Base-by-base conservation (phyloP, 2,888 invertebrate genomes). In the Thymelicus sylvestris region DNA sequence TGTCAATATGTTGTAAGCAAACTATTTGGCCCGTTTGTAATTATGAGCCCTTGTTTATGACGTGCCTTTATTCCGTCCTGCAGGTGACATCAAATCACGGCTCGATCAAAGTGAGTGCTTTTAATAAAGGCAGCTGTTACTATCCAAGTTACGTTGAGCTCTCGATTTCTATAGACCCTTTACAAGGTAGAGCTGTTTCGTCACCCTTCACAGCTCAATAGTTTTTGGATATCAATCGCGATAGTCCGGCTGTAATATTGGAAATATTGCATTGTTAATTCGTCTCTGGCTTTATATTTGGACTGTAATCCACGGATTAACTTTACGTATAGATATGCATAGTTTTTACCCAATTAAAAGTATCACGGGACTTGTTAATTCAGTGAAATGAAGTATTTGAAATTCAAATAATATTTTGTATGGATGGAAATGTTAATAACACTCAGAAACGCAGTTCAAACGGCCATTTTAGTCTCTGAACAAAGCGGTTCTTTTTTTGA, bases 21-120 rank as follows among this genome's bases (percentile, higher is more conserved):
- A 83, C 80, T 81, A 79, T 78, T 74, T 73, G 71, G 78, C 79
- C 79, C 78, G 78, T 78, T 83, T 83, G 90, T 90, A 90, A 91
- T 91, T 91, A 89, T 85, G 83, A 78, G 78, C 74, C 82, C 72
- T 83, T 82, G 86, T 88, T 83, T 85, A 85, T 82, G 79, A 76
- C 81, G 79, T 5, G 80, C 81, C 87, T 85, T 87, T 91, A 91
- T 91, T 91, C 83, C 85, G 84, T 85, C 86, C 89, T 92, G 91
- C 88, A 90, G 87, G 90, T 92, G 92, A 92, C 92, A 86, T 83
- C 79, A 79, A 86, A 87, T 87, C 87, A 83, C 80, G 82, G 80
- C 76, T 76, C 86, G 89, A 92, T 92, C 92, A 92, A 92, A 92
- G 90, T 84, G 89, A 91, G 86, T 84, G 89, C 86, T 90, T 91